These are phyloP conservation scores for Gibbula magus DNA, from an alignment of 2,888 invertebrate species.

Conservation along the genomic window DNA sequence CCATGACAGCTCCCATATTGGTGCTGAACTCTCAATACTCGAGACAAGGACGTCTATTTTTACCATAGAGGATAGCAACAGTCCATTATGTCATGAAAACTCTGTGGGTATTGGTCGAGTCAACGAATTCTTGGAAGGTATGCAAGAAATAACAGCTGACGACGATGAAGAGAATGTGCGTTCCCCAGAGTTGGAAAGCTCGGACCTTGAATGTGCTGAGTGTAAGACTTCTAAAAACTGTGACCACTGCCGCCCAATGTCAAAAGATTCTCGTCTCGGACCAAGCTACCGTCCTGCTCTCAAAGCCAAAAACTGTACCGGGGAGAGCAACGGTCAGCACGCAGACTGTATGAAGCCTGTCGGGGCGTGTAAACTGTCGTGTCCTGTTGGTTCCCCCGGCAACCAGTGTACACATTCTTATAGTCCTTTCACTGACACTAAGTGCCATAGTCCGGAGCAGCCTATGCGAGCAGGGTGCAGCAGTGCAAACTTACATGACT, in stretches of 20 bases:
- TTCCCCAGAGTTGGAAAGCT: slow-evolving; percentile 10
- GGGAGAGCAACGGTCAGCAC: not conserved
- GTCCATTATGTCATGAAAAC: slow-evolving; percentile 12
- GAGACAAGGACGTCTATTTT: not conserved
- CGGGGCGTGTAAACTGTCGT: not conserved
- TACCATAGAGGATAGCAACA: slow-evolving; percentile 19
- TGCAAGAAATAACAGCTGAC: slow-evolving; percentile 16
- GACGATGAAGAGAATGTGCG: slow-evolving; percentile 18
- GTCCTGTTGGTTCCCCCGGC: slow-evolving; percentile 1
- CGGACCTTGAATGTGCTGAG: slow-evolving; percentile 3
- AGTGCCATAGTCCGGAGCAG: slow-evolving; percentile 13
- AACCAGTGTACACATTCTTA: slow-evolving; percentile 14
- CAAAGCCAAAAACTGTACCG: slow-evolving; percentile 19
- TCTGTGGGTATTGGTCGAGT: not conserved
- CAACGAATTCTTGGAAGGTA: slow-evolving; percentile 16
- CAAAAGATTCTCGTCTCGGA: slow-evolving; percentile 1
- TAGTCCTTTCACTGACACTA: not conserved
- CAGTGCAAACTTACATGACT: slow-evolving; percentile 36
- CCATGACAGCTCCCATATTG: slow-evolving; percentile 14
- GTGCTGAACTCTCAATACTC: slow-evolving; percentile 15
- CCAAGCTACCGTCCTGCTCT: slow-evolving; percentile 15
- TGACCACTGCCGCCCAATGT: slow-evolving; percentile 14
- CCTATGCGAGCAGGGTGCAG: slow-evolving; percentile 25
- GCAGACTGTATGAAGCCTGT: slow-evolving; percentile 11
- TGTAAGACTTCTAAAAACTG: slow-evolving; percentile 23